A percentile compares a stretch with the other conserved stretches of the same genome.
These are phyloP conservation scores for Acomys russatus DNA, from an alignment of 2,797 vertebrate genomes.

Conservation along the genomic window DNA sequence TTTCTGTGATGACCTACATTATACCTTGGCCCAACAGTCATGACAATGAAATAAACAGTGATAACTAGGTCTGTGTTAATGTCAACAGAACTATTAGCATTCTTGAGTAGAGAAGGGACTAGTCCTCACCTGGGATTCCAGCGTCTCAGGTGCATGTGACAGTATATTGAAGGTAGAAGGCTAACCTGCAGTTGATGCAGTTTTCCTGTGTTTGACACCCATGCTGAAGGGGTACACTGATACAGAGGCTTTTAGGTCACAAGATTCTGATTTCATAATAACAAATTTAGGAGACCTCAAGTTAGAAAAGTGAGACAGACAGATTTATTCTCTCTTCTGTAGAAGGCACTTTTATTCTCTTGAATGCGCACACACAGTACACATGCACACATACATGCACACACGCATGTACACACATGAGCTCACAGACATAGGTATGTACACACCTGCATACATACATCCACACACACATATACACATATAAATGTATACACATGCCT, in stretches of 20 bases:
- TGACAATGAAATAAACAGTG: not conserved
- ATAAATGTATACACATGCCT: not conserved
- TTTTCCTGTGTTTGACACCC: not conserved
- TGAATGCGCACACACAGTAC: not conserved
- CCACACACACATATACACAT: too few species aligned
- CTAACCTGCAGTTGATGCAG: not conserved
- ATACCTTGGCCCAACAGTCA: not conserved
- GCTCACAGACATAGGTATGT: not conserved
- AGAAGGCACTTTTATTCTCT: not conserved
- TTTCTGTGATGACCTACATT: not conserved
- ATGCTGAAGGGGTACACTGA: not conserved
- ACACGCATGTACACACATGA: not conserved
- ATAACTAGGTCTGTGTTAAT: not conserved
- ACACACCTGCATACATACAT: too few species aligned
- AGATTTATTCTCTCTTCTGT: not conserved
- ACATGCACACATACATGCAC: not conserved
- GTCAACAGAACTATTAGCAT: not conserved
- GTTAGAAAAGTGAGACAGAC: not conserved
- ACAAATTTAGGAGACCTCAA: not conserved
- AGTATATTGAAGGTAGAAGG: not conserved
- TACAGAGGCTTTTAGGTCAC: not conserved
- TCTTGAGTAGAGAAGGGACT: not conserved
- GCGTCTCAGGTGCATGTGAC: not conserved
- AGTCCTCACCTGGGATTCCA: not conserved
- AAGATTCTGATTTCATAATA: not conserved